Percentiles rank a stretch among this genome's conserved stretches.
These are phyloP conservation scores for Aplocera efformata DNA, from an alignment of 2,888 invertebrate species.

Conservation along the genomic window DNA sequence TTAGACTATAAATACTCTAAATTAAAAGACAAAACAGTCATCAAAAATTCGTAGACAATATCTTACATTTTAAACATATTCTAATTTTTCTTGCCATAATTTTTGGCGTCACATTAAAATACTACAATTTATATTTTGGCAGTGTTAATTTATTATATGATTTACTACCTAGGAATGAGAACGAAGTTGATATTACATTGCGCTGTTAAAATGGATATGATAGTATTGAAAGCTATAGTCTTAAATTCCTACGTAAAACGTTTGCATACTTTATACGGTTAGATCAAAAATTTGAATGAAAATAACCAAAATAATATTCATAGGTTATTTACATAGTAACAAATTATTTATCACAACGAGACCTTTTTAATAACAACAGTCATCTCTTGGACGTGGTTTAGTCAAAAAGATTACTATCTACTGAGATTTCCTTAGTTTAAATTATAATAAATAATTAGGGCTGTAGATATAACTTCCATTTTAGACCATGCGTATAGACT, in stretches of 20 bases:
- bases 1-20: slow-evolving; percentile 23
- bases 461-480: slow-evolving; percentile 60
- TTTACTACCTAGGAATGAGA: slow-evolving; percentile 32
- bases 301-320: slow-evolving; percentile 45
- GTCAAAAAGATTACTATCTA: slow-evolving; percentile 38
- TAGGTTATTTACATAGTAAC: slow-evolving; percentile 61
- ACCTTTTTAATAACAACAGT: slow-evolving; percentile 69
- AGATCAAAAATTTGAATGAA: slow-evolving; percentile 7
- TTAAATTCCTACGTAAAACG: slow-evolving; percentile 3
- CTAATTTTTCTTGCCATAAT: slow-evolving; percentile 44
- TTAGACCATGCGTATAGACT: slow-evolving; percentile 67
- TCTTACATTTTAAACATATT: slow-evolving; percentile 51
- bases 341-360: slow-evolving; percentile 73
- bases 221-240: slow-evolving; percentile 11
- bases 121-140: slow-evolving; percentile 67
- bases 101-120: slow-evolving; percentile 49
- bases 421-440: slow-evolving; percentile 40
- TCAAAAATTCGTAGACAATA: slow-evolving; percentile 74
- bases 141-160: slow-evolving; percentile 66
- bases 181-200: slow-evolving; percentile 13
- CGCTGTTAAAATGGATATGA: slow-evolving; percentile 6
- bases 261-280: slow-evolving; percentile 1
- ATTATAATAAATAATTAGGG: slow-evolving; percentile 44
- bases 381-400: slow-evolving; percentile 61
- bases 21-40: slow-evolving; percentile 68